These are phyloP conservation scores for Cryptosula pallasiana DNA, from an alignment of 2,888 invertebrate genomes.

Conservation along the genomic window DNA sequence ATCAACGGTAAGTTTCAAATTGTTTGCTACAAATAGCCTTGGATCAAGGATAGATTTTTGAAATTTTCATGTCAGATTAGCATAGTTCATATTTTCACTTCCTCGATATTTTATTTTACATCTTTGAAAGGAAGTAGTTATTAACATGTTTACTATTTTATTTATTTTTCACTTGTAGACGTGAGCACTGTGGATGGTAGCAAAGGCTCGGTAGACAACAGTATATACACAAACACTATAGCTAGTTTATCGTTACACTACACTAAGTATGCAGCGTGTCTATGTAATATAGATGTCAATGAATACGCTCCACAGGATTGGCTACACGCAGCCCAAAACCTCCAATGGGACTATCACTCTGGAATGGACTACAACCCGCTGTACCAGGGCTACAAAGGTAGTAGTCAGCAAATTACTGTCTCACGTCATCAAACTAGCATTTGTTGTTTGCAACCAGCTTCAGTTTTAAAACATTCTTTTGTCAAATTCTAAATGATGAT, in stretches of 20 bases:
- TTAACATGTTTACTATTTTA: no score
- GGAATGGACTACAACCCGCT: background rate
- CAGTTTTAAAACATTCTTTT: no score
- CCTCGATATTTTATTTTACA: background rate
- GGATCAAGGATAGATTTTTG: no score
- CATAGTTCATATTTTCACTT: no score
- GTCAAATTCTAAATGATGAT: no score
- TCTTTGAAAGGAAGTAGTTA: no score
- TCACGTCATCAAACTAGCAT: no score
- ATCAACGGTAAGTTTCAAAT: slow-evolving; percentile 41
- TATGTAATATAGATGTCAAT: slow-evolving; percentile 24
- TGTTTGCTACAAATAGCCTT: no score
- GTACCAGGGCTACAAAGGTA: background rate
- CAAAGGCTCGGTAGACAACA: slow-evolving; percentile 29
- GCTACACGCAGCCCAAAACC: slow-evolving; percentile 8
- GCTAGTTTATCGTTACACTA: slow-evolving; percentile 28
- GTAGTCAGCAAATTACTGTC: background rate
- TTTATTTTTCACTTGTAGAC: no score
- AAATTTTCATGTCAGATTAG: no score
- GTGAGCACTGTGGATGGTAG: background rate
- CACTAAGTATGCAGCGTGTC: slow-evolving; percentile 29
- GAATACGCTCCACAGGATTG: background rate
- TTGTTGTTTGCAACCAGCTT: no score
- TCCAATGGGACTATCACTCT: slow-evolving; percentile 19
- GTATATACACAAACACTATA: slow-evolving; percentile 31